Percentiles rank a stretch among this genome's conserved stretches.
phyloP scores from a whole-genome alignment of 2,888 invertebrate species.

The Leptinotarsa tumamoca region DNA sequence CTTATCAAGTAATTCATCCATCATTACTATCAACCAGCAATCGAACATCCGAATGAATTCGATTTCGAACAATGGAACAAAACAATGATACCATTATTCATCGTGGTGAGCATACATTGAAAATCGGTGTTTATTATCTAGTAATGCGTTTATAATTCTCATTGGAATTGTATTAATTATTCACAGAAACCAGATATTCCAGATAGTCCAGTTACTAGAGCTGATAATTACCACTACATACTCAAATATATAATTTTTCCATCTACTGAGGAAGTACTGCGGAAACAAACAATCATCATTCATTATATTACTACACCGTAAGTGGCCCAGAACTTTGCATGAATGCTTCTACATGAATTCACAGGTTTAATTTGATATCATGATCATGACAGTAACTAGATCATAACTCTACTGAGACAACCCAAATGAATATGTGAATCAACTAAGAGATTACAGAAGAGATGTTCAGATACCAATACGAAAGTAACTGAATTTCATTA shows the following conservation, averaged over 20 bases:
- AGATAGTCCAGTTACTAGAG: slow-evolving; percentile 29
- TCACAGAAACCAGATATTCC: slow-evolving; percentile 57
- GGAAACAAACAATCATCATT: too few species aligned
- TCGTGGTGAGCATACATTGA: slow-evolving; percentile 41
- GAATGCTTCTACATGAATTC: too few species aligned
- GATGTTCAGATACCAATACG: too few species aligned
- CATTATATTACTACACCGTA: too few species aligned
- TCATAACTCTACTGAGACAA: too few species aligned
- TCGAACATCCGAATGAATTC: neutral
- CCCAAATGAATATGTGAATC: too few species aligned
- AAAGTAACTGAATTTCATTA: too few species aligned
- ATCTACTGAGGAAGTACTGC: too few species aligned
- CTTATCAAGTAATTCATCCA: neutral
- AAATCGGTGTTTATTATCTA: slow-evolving; percentile 53
- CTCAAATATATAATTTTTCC: neutral
- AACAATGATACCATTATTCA: slow-evolving; percentile 15
- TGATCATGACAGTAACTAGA: too few species aligned
- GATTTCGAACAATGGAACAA: slow-evolving; percentile 6
- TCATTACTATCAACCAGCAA: neutral
- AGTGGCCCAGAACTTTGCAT: too few species aligned
- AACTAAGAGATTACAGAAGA: too few species aligned
- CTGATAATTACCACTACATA: neutral
- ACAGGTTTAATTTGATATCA: too few species aligned
- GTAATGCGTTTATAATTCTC: slow-evolving; percentile 59
- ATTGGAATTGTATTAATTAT: slow-evolving; percentile 55